Percentiles rank a stretch among this genome's conserved stretches.
phyloP scores from a whole-genome alignment of 1,140 invertebrate species.

The Ridgeia piscesae region DNA sequence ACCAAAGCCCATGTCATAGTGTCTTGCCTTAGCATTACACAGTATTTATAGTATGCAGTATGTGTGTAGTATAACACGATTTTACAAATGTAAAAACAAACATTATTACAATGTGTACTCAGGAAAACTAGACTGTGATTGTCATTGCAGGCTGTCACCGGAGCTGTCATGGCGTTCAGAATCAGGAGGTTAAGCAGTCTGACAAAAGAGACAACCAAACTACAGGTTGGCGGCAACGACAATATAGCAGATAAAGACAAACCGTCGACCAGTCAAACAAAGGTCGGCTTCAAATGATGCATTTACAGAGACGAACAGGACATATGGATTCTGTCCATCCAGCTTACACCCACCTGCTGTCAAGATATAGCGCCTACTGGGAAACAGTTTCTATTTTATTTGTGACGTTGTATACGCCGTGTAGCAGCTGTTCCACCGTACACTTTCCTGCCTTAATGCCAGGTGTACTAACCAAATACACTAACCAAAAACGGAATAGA shows the following conservation, averaged over 20 bases:
- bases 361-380: neutral
- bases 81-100: neutral
- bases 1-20: too few relatives aligned
- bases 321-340: neutral
- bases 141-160: neutral
- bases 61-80: too few relatives aligned
- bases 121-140: neutral
- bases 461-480: neutral
- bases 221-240: neutral
- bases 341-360: neutral
- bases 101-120: neutral
- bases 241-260: neutral
- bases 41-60: too few relatives aligned
- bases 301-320: neutral
- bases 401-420: neutral
- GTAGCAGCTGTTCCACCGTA: neutral
- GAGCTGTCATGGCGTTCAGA: neutral
- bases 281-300: neutral
- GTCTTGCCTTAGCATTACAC: too few relatives aligned
- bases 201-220: neutral
- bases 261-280: neutral
- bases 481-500: neutral
- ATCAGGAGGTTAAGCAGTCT: neutral
- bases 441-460: neutral
- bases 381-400: neutral